Percentiles rank a stretch among this genome's conserved stretches.
phyloP scores from a whole-genome alignment of 2,797 vertebrate species.

The Ptychadena robeensis region DNA sequence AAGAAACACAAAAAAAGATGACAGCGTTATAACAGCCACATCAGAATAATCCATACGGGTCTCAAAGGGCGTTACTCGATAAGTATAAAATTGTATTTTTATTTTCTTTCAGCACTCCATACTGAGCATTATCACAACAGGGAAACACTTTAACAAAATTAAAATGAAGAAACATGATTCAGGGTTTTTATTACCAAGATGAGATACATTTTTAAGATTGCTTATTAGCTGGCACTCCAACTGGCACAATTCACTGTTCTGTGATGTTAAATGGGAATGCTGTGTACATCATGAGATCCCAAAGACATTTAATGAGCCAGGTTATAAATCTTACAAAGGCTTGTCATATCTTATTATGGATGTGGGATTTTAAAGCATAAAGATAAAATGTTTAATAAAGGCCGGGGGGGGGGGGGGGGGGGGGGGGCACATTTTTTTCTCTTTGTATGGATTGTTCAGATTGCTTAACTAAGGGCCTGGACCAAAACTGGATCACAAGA shows the following conservation, averaged over 20 bases:
- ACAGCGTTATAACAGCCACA: neutral
- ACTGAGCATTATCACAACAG: neutral
- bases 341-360: neutral
- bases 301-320: neutral
- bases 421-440: neutral
- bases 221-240: neutral
- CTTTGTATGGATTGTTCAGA: neutral
- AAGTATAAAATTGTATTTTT: neutral
- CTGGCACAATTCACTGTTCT: neutral
- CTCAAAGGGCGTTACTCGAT: neutral
- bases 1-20: neutral
- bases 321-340: neutral
- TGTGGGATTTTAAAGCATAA: neutral
- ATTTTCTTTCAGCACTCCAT: neutral
- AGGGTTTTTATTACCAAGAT: neutral
- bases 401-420: no score
- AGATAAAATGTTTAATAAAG: neutral
- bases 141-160: neutral
- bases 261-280: neutral
- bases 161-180: neutral
- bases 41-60: constrained; percentile 13
- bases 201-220: neutral
- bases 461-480: no score
- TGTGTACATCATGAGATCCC: neutral
- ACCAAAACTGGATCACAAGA: no score